A percentile compares a stretch with the other conserved stretches of the same genome.
Conservation (phyloP, 2,888 invertebrate genomes). For the Cataglyphis livida region DNA sequence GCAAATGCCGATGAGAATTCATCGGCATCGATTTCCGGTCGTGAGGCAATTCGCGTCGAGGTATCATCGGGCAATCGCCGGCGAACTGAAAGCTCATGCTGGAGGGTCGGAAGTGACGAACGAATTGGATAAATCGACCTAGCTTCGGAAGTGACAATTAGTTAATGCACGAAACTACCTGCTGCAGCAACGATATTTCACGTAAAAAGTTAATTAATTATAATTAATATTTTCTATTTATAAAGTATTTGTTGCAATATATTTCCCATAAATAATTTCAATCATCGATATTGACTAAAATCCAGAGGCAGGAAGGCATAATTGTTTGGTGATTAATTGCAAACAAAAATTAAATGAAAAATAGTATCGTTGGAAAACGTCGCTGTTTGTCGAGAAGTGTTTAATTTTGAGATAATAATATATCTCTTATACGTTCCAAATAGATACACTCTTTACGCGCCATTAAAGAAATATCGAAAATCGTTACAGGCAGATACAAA, state of each 20-base stretch:
- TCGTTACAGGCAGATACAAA: background rate
- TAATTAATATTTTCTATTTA: background rate
- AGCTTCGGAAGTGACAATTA: slow-evolving; percentile 80
- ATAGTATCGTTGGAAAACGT: background rate
- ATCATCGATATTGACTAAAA: background rate
- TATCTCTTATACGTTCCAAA: background rate
- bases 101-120: slow-evolving; percentile 65
- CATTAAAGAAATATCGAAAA: background rate
- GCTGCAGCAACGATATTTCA: slow-evolving; percentile 58
- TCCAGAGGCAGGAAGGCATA: background rate
- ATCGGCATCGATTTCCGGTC: slow-evolving; percentile 66
- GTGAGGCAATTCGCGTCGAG: slow-evolving; percentile 47
- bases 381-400: background rate
- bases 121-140: slow-evolving; percentile 73
- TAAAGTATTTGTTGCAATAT: background rate
- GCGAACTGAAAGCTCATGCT: slow-evolving; percentile 46
- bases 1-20: slow-evolving; percentile 61
- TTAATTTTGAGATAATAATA: slow-evolving; percentile 5
- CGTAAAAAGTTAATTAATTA: background rate
- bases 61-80: slow-evolving; percentile 17
- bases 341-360: background rate
- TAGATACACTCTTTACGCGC: background rate
- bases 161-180: slow-evolving; percentile 79
- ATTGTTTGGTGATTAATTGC: background rate
- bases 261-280: background rate